A percentile compares a stretch with the other conserved stretches of the same genome.
Conservation (phyloP, 2,888 invertebrate genomes). For the Sinhomidia bicolor region DNA sequence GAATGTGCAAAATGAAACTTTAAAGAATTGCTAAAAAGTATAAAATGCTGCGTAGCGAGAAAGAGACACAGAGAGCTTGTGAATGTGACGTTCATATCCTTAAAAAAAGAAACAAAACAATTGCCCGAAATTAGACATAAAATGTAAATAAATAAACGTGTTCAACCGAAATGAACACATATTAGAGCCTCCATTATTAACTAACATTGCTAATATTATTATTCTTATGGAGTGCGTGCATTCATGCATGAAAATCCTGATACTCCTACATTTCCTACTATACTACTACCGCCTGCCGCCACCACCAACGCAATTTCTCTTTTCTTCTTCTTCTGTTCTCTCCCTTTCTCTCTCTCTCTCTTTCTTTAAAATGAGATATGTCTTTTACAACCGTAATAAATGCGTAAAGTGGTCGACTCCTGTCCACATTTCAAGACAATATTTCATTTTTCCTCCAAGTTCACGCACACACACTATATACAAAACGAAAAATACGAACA, state of each 20-base stretch:
- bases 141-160: conserved; percentile 71
- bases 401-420: conserved; percentile 71
- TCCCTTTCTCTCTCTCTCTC: background rate
- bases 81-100: too few species aligned
- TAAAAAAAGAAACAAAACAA: conserved; percentile 61
- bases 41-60: background rate
- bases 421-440: conserved; percentile 68
- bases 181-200: conserved; percentile 43
- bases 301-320: conserved; percentile 66
- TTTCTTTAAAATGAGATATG: conserved; percentile 30
- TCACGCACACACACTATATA: conserved; percentile 61
- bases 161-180: conserved; percentile 54
- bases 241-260: conserved; percentile 27
- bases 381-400: conserved; percentile 69
- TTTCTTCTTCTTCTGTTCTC: too few species aligned
- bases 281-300: background rate
- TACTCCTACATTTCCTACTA: background rate
- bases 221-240: background rate
- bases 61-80: background rate
- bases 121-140: conserved; percentile 56
- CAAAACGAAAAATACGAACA: conserved; percentile 13
- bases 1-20: conserved; percentile 21
- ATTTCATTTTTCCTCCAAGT: conserved; percentile 66
- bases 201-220: background rate
- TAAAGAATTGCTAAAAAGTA: background rate